phyloP scores from a whole-genome alignment of 2,888 invertebrate genomes.

The Agrochola lychnidis region DNA sequence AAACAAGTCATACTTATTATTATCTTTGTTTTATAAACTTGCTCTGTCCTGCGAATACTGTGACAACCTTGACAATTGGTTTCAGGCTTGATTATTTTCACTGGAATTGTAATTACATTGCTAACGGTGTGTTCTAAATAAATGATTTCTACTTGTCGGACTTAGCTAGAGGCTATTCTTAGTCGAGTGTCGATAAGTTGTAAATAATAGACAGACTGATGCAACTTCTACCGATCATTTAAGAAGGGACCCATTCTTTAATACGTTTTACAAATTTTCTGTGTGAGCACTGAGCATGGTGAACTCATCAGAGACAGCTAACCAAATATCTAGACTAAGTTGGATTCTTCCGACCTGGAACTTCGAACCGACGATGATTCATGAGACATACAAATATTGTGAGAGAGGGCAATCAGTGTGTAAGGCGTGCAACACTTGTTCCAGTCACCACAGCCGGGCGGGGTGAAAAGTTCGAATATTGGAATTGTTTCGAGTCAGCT shows the following conservation, averaged over 20 bases:
- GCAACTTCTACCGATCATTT: conserved; percentile 1
- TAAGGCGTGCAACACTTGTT: conserved; percentile 2
- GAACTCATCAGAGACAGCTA: conserved; percentile 13
- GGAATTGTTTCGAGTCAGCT: background rate
- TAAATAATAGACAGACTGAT: conserved; percentile 5
- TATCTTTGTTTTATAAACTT: conserved; percentile 43
- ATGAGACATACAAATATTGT: conserved; percentile 3
- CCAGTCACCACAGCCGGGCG: background rate
- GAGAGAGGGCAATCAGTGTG: background rate
- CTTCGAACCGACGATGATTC: conserved; percentile 7
- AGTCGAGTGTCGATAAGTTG: conserved; percentile 33
- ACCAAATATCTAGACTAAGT: conserved; percentile 8
- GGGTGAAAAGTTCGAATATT: background rate
- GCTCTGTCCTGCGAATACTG: conserved; percentile 2
- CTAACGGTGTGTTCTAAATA: conserved; percentile 62
- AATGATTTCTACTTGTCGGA: conserved; percentile 34
- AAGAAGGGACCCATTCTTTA: background rate
- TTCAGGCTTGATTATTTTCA: conserved; percentile 66
- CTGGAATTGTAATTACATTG: conserved; percentile 70
- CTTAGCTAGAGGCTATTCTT: conserved; percentile 21
- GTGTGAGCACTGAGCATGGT: background rate
- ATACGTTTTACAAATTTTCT: background rate
- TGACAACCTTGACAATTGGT: conserved; percentile 64
- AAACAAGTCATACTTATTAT: conserved; percentile 5
- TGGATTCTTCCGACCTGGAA: background rate